These are phyloP conservation scores for Microctonus brassicae DNA, from an alignment of 2,888 invertebrate genomes.

Conservation along the genomic window DNA sequence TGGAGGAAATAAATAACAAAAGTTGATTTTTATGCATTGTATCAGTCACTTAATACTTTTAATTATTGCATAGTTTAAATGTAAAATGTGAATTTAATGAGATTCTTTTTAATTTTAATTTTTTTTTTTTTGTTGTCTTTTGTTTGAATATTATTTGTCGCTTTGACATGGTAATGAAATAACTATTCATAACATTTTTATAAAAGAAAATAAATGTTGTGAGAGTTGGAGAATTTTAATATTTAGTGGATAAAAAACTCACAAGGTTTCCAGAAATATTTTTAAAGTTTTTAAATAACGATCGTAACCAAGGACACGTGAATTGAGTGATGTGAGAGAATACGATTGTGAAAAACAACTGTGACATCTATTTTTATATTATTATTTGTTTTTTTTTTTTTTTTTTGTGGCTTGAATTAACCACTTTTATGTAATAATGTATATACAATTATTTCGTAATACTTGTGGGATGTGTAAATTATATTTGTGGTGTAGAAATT, in stretches of 20 bases:
- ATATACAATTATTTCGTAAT: not conserved
- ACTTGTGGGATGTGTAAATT: not conserved
- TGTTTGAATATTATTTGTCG: too few relatives aligned
- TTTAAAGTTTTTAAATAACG: not conserved
- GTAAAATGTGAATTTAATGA: too few relatives aligned
- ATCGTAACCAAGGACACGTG: not conserved
- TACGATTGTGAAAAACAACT: not conserved
- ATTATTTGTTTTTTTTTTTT: not conserved
- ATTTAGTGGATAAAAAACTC: not conserved
- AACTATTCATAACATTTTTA: not conserved
- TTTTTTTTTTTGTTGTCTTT: too few relatives aligned
- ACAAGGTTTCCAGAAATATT: not conserved
- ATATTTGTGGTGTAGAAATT: not conserved
- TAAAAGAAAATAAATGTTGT: not conserved
- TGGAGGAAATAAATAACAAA: too few relatives aligned
- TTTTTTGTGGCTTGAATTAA: not conserved
- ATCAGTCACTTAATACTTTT: too few relatives aligned
- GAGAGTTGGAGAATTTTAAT: not conserved
- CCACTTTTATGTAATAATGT: not conserved
- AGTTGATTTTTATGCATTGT: too few relatives aligned
- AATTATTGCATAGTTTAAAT: too few relatives aligned
- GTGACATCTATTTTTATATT: conserved; percentile 5
- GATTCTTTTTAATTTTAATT: too few relatives aligned
- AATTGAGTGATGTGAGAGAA: not conserved
- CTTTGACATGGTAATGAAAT: too few relatives aligned